Conservation (phyloP, 2,113 vertebrate species). For the Girardinichthys multiradiatus region DNA sequence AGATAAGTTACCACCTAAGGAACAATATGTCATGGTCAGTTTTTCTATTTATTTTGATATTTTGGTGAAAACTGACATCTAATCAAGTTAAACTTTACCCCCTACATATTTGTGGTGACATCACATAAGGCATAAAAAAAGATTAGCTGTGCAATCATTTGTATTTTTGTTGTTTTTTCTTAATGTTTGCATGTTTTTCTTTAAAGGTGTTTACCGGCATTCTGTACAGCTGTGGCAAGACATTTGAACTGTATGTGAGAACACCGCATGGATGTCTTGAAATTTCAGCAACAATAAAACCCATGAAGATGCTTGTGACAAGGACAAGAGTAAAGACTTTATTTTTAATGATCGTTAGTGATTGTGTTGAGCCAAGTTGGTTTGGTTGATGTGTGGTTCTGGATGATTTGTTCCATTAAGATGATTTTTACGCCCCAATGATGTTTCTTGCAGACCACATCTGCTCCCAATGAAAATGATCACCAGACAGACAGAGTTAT, state of each 20-base stretch:
- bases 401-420: too few relatives aligned
- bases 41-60: too few relatives aligned
- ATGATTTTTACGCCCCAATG: too few relatives aligned
- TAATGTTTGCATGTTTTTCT: too few relatives aligned
- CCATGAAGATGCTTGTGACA: background rate
- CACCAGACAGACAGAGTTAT: too few relatives aligned
- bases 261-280: background rate
- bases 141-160: background rate
- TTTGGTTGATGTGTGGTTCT: too few relatives aligned
- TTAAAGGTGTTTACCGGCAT: too few relatives aligned
- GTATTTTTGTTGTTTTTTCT: background rate
- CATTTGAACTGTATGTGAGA: background rate
- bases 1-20: background rate
- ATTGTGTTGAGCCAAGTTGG: too few relatives aligned
- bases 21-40: background rate
- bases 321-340: background rate
- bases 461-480: too few relatives aligned
- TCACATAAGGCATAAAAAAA: background rate
- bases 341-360: too few relatives aligned
- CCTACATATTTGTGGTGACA: background rate
- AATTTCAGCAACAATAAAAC: background rate
- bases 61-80: background rate
- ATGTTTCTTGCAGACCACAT: too few relatives aligned
- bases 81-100: background rate
- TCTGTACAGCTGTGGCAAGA: background rate